A percentile compares a stretch with the other conserved stretches of the same genome.
Evolutionary conservation across 2,113 vertebrate genomes (phyloP).

Genomic region (Syngnathus typhle): DNA sequence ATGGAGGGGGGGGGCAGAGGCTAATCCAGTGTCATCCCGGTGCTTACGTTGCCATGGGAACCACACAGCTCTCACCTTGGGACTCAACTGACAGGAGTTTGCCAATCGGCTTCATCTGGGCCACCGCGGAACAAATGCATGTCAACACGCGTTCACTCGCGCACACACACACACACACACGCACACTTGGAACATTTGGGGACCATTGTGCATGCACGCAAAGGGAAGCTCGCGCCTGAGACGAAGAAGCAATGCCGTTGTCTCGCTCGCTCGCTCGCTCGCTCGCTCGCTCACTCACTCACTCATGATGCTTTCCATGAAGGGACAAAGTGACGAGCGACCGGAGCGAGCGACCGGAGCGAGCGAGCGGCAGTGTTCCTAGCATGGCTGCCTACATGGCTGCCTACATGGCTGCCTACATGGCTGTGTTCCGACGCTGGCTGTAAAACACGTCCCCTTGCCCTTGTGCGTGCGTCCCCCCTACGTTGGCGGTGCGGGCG

Average conservation of each 20-base stretch:
- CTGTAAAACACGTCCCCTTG: neutral
- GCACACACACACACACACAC: constrained; percentile 20
- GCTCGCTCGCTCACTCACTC: too few species aligned
- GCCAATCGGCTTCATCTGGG: constrained; percentile 57
- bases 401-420: too few species aligned
- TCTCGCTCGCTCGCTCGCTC: too few species aligned
- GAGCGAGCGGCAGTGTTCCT: too few species aligned
- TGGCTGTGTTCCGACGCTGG: constrained; percentile 1
- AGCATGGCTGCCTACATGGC: too few species aligned
- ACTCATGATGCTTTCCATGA: too few species aligned
- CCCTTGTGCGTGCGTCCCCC: neutral
- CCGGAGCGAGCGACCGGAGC: too few species aligned
- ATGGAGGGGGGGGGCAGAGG: constrained; percentile 31
- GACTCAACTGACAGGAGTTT: constrained; percentile 61
- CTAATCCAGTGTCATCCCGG: constrained; percentile 69
- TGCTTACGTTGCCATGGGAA: constrained; percentile 69
- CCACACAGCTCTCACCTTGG: constrained; percentile 67
- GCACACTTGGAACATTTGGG: neutral
- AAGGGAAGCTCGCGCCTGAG: too few species aligned
- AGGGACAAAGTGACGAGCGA: too few species aligned
- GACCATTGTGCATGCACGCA: too few species aligned
- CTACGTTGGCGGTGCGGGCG: constrained; percentile 49
- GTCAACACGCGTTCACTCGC: constrained; percentile 1
- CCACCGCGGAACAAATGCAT: constrained; percentile 47
- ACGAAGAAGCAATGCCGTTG: too few species aligned